These are phyloP conservation scores for Ostrea edulis DNA, from an alignment of 1,140 invertebrate species.

Conservation along the genomic window DNA sequence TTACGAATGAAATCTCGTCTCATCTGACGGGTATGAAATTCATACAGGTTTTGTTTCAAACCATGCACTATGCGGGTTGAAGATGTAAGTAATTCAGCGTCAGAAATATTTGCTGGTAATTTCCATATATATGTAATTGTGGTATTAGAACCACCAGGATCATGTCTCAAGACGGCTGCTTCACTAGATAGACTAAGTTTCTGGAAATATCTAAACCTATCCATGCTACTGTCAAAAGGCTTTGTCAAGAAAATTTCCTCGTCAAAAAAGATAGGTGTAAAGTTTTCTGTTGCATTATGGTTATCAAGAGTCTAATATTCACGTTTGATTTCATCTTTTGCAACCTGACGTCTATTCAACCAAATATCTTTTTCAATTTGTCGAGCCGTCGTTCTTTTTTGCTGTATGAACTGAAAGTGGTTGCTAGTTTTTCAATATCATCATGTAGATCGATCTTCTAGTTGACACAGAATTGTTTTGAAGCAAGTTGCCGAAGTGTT, in stretches of 20 bases:
- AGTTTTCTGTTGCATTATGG: neutral
- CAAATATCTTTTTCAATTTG: neutral
- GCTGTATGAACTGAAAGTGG: neutral
- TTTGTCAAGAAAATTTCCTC: constrained; percentile 40
- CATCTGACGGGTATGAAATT: constrained; percentile 50
- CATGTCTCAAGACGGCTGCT: constrained; percentile 42
- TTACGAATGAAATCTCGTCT: constrained; percentile 31
- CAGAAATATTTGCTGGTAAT: constrained; percentile 36
- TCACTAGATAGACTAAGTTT: constrained; percentile 47
- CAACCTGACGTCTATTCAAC: neutral
- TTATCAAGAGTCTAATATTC: neutral
- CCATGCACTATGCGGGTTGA: constrained; percentile 10
- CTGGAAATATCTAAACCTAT: constrained; percentile 44
- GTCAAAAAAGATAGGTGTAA: constrained; percentile 45
- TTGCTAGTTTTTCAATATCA: neutral
- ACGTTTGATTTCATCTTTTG: neutral
- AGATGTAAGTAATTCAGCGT: constrained; percentile 40
- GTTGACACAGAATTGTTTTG: neutral
- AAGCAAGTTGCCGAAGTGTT: neutral
- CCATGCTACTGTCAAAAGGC: neutral
- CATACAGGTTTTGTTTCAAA: neutral
- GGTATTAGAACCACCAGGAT: constrained; percentile 33
- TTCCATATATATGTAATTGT: constrained; percentile 11
- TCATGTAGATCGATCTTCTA: neutral
- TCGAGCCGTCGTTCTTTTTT: neutral